Evolutionary conservation across 2,113 vertebrate species (phyloP).

Genomic region (Leucopternis melanops): DNA sequence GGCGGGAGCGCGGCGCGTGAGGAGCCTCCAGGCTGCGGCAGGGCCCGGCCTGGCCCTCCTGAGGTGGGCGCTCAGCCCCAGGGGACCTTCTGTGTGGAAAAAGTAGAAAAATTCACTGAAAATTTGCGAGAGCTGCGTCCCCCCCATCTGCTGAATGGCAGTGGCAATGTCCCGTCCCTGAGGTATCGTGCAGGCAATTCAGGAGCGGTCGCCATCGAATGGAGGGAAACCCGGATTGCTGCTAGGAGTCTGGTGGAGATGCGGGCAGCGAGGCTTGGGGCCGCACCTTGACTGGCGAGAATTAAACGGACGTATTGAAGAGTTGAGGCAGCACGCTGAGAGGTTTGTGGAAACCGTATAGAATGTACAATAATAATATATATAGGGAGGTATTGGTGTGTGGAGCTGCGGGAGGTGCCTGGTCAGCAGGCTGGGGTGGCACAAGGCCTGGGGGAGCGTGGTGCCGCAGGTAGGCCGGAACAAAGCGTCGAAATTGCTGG

Average conservation of each 20-base stretch:
- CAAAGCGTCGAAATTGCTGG: neutral
- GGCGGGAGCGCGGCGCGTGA: accelerated
- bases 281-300: neutral
- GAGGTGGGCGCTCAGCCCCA: neutral
- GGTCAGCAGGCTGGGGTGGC: neutral
- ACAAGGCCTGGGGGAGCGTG: neutral
- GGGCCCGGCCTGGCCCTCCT: neutral
- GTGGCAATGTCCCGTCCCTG: neutral
- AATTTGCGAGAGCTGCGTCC: neutral
- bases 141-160: accelerated
- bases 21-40: neutral
- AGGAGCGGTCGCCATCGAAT: accelerated
- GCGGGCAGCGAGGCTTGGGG: accelerated
- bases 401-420: neutral
- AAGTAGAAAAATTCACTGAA: neutral
- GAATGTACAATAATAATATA: no score
- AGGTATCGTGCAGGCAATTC: accelerated
- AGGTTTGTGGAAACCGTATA: neutral
- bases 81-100: neutral
- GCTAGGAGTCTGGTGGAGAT: accelerated
- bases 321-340: neutral
- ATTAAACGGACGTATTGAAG: neutral
- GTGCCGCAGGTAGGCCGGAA: neutral
- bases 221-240: accelerated
- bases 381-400: accelerated